A percentile compares a stretch with the other conserved stretches of the same genome.
Conservation (phyloP, 1,140 invertebrate genomes). For the Ruditapes philippinarum region DNA sequence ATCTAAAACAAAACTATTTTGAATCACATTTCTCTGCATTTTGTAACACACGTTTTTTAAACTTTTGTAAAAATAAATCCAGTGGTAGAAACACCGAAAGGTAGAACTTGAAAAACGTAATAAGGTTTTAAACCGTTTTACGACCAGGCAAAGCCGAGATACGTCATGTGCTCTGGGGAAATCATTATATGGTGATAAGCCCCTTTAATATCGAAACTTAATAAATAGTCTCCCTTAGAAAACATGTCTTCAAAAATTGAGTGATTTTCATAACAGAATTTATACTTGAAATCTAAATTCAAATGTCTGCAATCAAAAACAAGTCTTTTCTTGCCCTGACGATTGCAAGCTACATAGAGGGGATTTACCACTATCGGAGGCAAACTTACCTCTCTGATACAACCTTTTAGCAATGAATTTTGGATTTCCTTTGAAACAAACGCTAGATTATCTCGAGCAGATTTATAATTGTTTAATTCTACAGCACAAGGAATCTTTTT, state of each 20-base stretch:
- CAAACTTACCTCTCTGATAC: neutral
- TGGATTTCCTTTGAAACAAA: constrained; percentile 39
- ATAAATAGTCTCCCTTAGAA: constrained; percentile 25
- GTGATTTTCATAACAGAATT: constrained; percentile 48
- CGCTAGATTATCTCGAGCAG: neutral
- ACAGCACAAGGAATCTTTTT: neutral
- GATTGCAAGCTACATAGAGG: neutral
- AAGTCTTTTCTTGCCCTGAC: constrained; percentile 2
- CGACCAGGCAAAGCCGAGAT: constrained; percentile 28
- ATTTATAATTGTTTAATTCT: constrained; percentile 31
- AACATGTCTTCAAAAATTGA: constrained; percentile 25
- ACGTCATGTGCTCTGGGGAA: constrained; percentile 30
- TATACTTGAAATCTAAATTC: constrained; percentile 47
- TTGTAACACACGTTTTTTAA: constrained; percentile 7
- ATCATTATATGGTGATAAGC: constrained; percentile 59
- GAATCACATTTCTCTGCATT: neutral
- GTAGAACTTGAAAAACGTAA: constrained; percentile 17
- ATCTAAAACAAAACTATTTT: constrained; percentile 59
- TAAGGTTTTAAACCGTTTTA: neutral
- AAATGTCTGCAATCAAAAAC: constrained; percentile 48
- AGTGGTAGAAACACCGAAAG: neutral
- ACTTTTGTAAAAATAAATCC: constrained; percentile 63
- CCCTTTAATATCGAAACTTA: constrained; percentile 29
- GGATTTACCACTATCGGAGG: constrained; percentile 15
- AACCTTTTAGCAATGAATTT: constrained; percentile 23